phyloP scores from a whole-genome alignment of 2,797 vertebrate genomes.

The Bovichtus variegatus region DNA sequence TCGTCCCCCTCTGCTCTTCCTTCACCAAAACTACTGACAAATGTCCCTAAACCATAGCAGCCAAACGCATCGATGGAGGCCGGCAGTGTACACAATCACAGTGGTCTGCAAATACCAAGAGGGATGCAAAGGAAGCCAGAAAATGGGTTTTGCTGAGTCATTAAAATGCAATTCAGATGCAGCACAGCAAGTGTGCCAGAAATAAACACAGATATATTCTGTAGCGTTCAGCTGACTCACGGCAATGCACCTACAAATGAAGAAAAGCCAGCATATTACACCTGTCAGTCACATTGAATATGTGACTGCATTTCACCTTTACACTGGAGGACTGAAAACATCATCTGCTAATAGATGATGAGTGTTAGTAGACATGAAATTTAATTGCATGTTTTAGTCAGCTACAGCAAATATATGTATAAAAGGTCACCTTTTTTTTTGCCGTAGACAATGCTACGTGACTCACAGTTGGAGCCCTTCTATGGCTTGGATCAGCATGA shows the following conservation, averaged over 20 bases:
- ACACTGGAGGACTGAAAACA: neutral
- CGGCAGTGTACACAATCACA: conserved; percentile 17
- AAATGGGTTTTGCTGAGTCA: conserved; percentile 56
- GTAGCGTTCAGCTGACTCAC: conserved; percentile 32
- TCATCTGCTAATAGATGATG: neutral
- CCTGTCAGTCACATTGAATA: conserved; percentile 16
- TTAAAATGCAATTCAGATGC: conserved; percentile 51
- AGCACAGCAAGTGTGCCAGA: conserved; percentile 46
- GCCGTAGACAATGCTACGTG: neutral
- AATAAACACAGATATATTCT: conserved; percentile 38
- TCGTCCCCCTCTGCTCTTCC: neutral
- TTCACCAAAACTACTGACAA: neutral
- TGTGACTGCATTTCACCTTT: neutral
- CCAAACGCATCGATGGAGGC: conserved; percentile 6
- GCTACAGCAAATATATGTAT: neutral
- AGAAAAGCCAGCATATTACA: conserved; percentile 17
- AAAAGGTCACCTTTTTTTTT: neutral
- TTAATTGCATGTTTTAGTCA: neutral
- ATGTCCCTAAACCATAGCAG: neutral
- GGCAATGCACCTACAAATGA: conserved; percentile 26
- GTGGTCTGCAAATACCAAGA: conserved; percentile 32
- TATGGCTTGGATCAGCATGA: neutral
- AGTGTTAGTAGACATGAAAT: neutral
- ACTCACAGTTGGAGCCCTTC: neutral
- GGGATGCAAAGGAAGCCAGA: conserved; percentile 36